Base-by-base conservation (phyloP, 2,888 invertebrate genomes). In the Dryadula phaetusa region DNA sequence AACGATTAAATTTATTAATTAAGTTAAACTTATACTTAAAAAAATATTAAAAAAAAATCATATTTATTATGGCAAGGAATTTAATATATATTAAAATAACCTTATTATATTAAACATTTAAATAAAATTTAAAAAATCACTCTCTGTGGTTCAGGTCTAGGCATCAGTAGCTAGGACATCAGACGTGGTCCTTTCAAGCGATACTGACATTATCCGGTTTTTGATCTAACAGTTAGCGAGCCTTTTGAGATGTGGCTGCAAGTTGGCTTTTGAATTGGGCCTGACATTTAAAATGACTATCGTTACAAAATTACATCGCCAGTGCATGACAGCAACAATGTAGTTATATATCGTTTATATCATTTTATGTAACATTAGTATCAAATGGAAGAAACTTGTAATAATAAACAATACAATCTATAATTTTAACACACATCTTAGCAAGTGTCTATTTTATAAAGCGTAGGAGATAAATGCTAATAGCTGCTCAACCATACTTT, bases 401-500 rank as follows among this genome's bases (percentile, higher is more conserved):
- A 12, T 2, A 37, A 12, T 2, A 37, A 37, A 25, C 25, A 47
- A 22, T 5, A 22, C 14, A 14, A 47, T 5, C 46, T 22, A 47
- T 22, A 47, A 47, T 2, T 22, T 25, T 5, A 1, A 22, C 32
- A 12, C 10, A 16, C 10, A 6, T 28, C 16, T 52, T 32, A 10
- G 12, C 52, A 0, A 12, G 12, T 22, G 40, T 18, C 34, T 14
- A 47, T 14, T 47, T 47, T 18, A 64, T 47, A 18, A n/a, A 14
- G 25, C 28, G 42, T 63, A 5, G 37, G 22, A 46, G 47, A 14
- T 25, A 46, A 58, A 56, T 37, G n/a, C n/a, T 56, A 47, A 56
- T 56, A 47, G 25, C 12, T 10, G 34, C 12, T 37, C 47, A 28
- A 32, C 32, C 16, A 7, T 14, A 12, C 10, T 3, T 18, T 4